Base-by-base conservation (phyloP, 2,888 invertebrate species). In the Platycnemis pennipes region DNA sequence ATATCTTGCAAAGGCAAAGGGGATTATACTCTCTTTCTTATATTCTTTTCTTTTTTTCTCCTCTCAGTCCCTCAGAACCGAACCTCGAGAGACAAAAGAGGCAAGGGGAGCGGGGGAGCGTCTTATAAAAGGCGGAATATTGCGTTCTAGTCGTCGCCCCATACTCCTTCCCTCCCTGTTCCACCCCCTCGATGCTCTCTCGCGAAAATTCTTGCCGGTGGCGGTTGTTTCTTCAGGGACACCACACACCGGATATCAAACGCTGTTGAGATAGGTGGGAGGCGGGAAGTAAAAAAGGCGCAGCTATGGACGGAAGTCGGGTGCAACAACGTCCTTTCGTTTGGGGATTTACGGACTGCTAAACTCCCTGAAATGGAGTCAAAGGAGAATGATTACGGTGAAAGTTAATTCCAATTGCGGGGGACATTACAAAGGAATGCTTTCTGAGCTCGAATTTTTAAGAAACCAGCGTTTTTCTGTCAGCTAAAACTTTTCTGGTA, bases 101-200 rank as follows among this genome's bases (percentile, higher is more conserved):
- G 11, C 11, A 37, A 77, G 77, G 37, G 0, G 69, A 77, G 69
- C 8, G 77, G 26, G 37, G 77, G 37, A 31, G n/a, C 7, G 31
- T 77, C 77, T 8, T 37, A 77, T 77, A 37, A 37, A 37, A 77
- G 31, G 37, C 37, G 77, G 77, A 37, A 77, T 77, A 77, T 77
- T 77, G 77, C 37, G 31, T 77, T 77, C 77, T 11, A 77, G 69
- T 77, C n/a, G n/a, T n/a, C n/a, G n/a, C n/a, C n/a, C n/a, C n/a
- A n/a, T n/a, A n/a, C n/a, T n/a, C n/a, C n/a, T n/a, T n/a, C n/a
- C n/a, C n/a, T n/a, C n/a, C 37, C 77, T 26, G 2, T n/a, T 77
- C 77, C 31, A 22, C 13, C 37, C 77, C 37, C 26, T n/a, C n/a
- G n/a, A n/a, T 13, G 77, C 13, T 11, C 63, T 16, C 77, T 77